phyloP scores from a whole-genome alignment of 2,888 invertebrate genomes.

The Rhorus exstirpatorius region DNA sequence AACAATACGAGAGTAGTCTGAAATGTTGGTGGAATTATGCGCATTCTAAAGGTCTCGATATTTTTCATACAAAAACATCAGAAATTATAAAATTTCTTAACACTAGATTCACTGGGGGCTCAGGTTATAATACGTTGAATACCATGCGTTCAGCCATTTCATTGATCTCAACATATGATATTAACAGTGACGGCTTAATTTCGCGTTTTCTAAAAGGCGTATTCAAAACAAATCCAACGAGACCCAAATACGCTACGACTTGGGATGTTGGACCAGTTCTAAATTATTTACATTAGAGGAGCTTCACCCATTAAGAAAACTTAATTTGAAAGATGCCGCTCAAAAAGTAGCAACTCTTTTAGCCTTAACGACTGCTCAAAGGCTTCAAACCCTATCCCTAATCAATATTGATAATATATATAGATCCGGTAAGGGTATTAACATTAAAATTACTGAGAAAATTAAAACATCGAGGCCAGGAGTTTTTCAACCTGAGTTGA shows the following conservation, averaged over 20 bases:
- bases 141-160: slow-evolving; percentile 58
- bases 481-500: slow-evolving; percentile 50
- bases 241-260: slow-evolving; percentile 58
- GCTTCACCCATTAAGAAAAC: slow-evolving; percentile 41
- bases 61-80: too few species aligned
- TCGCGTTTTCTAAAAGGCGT: slow-evolving; percentile 68
- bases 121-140: too few species aligned
- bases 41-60: too few species aligned
- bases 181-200: slow-evolving; percentile 51
- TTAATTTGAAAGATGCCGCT: slow-evolving; percentile 43
- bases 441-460: slow-evolving; percentile 41
- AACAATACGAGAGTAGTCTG: too few species aligned
- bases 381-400: slow-evolving; percentile 36
- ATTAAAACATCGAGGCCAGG: slow-evolving; percentile 57
- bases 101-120: too few species aligned
- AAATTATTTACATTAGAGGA: slow-evolving; percentile 52
- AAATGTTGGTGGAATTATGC: too few species aligned
- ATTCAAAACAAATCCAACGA: slow-evolving; percentile 58
- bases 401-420: slow-evolving; percentile 63
- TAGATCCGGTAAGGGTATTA: slow-evolving; percentile 21
- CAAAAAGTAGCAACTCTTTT: slow-evolving; percentile 67
- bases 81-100: too few species aligned
- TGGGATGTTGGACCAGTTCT: slow-evolving; percentile 67
- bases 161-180: slow-evolving; percentile 57
- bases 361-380: slow-evolving; percentile 61